Conservation (phyloP, 2,888 invertebrate genomes). For the Drosophila diplacantha region DNA sequence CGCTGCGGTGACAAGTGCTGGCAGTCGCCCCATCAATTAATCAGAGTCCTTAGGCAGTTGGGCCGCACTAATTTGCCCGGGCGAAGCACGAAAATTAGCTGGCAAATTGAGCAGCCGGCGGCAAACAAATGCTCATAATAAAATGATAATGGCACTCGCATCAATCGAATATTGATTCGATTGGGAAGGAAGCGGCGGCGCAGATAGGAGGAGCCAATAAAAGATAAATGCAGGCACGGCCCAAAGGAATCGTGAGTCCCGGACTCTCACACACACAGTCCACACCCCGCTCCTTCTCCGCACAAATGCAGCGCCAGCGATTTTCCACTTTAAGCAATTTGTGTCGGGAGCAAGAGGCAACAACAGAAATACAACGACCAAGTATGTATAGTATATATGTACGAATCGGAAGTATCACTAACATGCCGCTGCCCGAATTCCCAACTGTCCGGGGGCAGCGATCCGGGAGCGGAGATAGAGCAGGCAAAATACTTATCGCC, state of each 20-base stretch:
- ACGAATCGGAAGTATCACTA: conserved; percentile 32
- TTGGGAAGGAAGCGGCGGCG: conserved; percentile 37
- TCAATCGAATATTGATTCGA: conserved; percentile 73
- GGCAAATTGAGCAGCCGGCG: conserved; percentile 42
- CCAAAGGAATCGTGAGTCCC: conserved; percentile 26
- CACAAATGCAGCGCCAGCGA: conserved; percentile 65
- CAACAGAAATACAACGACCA: conserved; percentile 28
- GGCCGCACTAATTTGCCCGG: conserved; percentile 51
- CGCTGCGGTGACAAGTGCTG: conserved; percentile 33
- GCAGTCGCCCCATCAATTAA: conserved; percentile 55
- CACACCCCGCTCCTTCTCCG: conserved; percentile 3
- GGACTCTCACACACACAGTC: conserved; percentile 11
- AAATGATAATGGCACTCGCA: conserved; percentile 72
- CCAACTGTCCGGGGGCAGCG: conserved; percentile 14
- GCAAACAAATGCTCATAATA: conserved; percentile 71
- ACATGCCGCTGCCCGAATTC: conserved; percentile 20
- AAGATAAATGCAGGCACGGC: conserved; percentile 63
- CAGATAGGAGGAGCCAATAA: conserved; percentile 53
- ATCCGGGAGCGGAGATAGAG: conserved; percentile 22
- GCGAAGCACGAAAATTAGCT: conserved; percentile 40
- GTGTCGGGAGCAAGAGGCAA: conserved; percentile 52
- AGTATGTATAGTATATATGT: conserved; percentile 20
- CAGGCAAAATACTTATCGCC: conserved; percentile 36
- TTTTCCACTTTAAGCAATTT: conserved; percentile 72
- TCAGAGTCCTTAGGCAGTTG: conserved; percentile 35